Evolutionary conservation across 2,113 vertebrate species (phyloP).

Genomic region (Oncorhynchus tshawytscha): DNA sequence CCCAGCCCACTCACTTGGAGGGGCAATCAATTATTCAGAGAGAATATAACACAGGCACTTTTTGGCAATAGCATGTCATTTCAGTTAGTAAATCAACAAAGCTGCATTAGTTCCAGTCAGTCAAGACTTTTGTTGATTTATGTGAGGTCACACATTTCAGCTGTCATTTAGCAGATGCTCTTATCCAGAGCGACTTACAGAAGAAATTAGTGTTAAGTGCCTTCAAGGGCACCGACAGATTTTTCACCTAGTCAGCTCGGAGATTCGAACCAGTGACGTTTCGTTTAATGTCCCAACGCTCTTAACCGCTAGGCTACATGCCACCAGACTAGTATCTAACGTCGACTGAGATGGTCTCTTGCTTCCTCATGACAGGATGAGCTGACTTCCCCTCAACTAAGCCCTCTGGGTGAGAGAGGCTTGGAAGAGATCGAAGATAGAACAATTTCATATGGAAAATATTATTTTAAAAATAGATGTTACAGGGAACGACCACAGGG

Average conservation of each 20-base stretch:
- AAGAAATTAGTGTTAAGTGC: too few relatives aligned
- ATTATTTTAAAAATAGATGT: constrained; percentile 44
- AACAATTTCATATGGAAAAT: constrained; percentile 52
- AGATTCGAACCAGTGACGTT: too few relatives aligned
- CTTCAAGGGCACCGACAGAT: too few relatives aligned
- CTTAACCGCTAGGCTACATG: too few relatives aligned
- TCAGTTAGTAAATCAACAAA: constrained; percentile 13
- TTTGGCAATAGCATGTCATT: constrained; percentile 10
- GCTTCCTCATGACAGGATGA: constrained; percentile 31
- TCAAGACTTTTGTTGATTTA: constrained; percentile 16
- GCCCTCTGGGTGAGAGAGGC: constrained; percentile 21
- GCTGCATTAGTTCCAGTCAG: constrained; percentile 14
- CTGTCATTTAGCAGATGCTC: not conserved
- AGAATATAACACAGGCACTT: constrained; percentile 1
- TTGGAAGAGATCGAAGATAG: constrained; percentile 21
- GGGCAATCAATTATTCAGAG: constrained; percentile 43
- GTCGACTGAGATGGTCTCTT: constrained; percentile 12
- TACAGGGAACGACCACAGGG: constrained; percentile 53
- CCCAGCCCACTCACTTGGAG: constrained; percentile 37
- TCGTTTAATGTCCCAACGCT: too few relatives aligned
- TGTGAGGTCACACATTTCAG: constrained; percentile 20
- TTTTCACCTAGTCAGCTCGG: too few relatives aligned
- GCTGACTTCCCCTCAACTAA: constrained; percentile 46
- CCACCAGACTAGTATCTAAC: constrained; percentile 3
- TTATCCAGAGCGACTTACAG: constrained; percentile 23